Percentiles rank a stretch among this genome's conserved stretches.
These are phyloP conservation scores for Nebria ingens DNA, from an alignment of 1,140 invertebrate genomes.

Conservation along the genomic window DNA sequence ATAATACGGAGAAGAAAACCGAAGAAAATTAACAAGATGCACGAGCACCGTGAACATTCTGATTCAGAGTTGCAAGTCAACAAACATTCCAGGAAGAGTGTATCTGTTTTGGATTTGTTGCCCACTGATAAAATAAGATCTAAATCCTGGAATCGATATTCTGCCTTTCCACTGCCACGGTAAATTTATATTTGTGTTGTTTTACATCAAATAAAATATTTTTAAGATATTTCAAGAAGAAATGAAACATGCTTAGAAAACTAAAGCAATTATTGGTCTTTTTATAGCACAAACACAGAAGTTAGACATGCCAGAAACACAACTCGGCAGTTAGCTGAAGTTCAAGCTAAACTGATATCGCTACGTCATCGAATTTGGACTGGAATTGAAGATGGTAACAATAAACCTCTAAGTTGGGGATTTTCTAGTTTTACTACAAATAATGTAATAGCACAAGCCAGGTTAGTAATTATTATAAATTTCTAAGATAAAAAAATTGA, in stretches of 20 bases:
- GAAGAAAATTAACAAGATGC: slow-evolving; percentile 11
- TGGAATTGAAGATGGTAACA: slow-evolving; percentile 24
- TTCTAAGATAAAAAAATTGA: slow-evolving; percentile 41
- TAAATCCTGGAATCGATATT: slow-evolving; percentile 12
- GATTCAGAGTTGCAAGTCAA: not conserved
- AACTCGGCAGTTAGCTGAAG: slow-evolving; percentile 27
- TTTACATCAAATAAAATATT: not conserved
- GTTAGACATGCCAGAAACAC: slow-evolving; percentile 9
- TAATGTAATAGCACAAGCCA: slow-evolving; percentile 35
- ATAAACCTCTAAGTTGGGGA: slow-evolving; percentile 47
- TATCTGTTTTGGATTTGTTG: slow-evolving; percentile 14
- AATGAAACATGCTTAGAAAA: too few relatives aligned
- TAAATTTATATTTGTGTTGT: not conserved
- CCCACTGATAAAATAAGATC: slow-evolving; percentile 13
- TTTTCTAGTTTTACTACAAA: slow-evolving; percentile 42
- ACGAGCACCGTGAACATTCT: not conserved
- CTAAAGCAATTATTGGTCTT: too few relatives aligned
- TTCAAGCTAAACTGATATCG: slow-evolving; percentile 29
- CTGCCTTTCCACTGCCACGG: slow-evolving; percentile 6
- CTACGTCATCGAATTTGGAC: slow-evolving; percentile 33
- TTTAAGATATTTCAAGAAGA: not conserved
- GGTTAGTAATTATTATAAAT: slow-evolving; percentile 21
- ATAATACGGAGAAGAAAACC: slow-evolving; percentile 2
- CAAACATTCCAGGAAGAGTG: slow-evolving; percentile 10
- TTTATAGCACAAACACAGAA: not conserved